Conservation (phyloP, 2,888 invertebrate genomes). For the Hermaeophaga mercurialis region DNA sequence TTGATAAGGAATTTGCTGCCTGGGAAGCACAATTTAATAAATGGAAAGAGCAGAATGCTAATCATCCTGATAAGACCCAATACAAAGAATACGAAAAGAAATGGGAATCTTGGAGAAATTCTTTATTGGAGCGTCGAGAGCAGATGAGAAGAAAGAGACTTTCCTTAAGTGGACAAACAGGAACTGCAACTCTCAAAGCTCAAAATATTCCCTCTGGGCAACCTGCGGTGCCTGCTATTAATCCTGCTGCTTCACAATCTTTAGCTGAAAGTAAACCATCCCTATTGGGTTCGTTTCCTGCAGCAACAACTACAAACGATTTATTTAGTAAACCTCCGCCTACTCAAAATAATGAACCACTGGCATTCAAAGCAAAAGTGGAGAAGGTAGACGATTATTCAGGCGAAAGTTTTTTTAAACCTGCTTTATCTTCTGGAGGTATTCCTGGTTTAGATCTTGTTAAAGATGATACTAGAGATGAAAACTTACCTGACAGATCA, state of each 20-base stretch:
- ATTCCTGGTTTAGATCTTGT: conserved; percentile 79
- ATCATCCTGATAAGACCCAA: conserved; percentile 88
- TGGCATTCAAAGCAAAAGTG: conserved; percentile 43
- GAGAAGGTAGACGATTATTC: conserved; percentile 25
- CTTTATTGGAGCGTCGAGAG: conserved; percentile 78
- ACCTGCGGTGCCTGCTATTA: not conserved
- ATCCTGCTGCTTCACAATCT: conserved; percentile 1
- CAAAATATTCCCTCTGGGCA: not conserved
- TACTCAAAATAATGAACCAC: conserved; percentile 48
- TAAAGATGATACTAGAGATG: conserved; percentile 53
- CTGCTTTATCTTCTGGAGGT: conserved; percentile 57
- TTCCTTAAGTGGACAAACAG: conserved; percentile 39
- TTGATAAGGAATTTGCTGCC: conserved; percentile 85
- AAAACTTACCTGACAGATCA: conserved; percentile 25
- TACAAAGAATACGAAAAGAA: conserved; percentile 86
- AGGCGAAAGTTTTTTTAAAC: conserved; percentile 37
- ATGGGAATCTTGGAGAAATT: conserved; percentile 83
- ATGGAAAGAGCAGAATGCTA: conserved; percentile 89
- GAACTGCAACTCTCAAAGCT: conserved; percentile 1
- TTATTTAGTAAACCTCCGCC: conserved; percentile 44
- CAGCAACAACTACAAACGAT: conserved; percentile 18
- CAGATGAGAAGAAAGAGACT: conserved; percentile 75
- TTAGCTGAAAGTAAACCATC: conserved; percentile 1
- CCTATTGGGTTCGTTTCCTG: conserved; percentile 28
- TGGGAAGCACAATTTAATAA: conserved; percentile 92